Evolutionary conservation across 2,113 vertebrate genomes (phyloP).

Genomic region (Dasyprocta punctata): DNA sequence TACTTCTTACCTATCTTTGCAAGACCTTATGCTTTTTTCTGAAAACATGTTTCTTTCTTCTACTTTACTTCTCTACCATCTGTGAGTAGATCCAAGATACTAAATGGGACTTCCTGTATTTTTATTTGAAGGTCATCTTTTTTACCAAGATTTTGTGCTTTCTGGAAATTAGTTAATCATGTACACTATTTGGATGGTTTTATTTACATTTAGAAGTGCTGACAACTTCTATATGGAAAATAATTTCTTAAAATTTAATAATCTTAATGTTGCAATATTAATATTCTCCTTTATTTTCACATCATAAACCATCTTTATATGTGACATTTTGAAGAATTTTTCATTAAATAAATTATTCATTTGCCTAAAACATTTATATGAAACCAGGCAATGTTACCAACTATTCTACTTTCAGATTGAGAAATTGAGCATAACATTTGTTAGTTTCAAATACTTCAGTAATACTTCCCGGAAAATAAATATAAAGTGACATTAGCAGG

Average conservation of each 20-base stretch:
- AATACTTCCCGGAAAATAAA: constrained; percentile 23
- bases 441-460: constrained; percentile 48
- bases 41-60: neutral
- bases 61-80: neutral
- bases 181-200: constrained; percentile 2
- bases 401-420: constrained; percentile 8
- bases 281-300: constrained; percentile 30
- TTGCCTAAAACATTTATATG: constrained; percentile 4
- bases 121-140: neutral
- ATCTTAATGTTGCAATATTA: neutral
- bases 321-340: neutral
- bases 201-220: neutral
- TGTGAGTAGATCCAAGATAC: neutral
- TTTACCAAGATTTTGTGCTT: neutral
- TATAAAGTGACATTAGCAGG: neutral
- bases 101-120: neutral
- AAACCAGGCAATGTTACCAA: neutral
- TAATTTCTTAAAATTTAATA: constrained; percentile 31
- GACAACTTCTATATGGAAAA: neutral
- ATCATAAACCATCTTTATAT: neutral
- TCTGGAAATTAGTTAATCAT: neutral
- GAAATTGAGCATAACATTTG: neutral
- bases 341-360: neutral
- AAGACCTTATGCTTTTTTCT: neutral
- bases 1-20: neutral